phyloP scores from a whole-genome alignment of 2,888 invertebrate genomes.

The Phaedon cochleariae region DNA sequence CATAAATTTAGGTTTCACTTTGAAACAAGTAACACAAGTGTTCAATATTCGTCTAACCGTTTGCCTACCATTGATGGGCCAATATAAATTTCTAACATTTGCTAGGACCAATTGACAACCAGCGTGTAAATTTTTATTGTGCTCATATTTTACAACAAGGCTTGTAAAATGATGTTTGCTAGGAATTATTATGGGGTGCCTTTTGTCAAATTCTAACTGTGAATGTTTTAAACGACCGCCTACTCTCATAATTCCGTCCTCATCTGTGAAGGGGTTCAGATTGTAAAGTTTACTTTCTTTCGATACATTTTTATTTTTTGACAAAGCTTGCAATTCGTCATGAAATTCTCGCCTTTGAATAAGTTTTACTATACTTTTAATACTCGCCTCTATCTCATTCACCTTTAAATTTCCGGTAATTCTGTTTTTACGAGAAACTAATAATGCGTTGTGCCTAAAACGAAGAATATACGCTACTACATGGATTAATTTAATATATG shows the following conservation, averaged over 20 bases:
- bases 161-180: conserved; percentile 10
- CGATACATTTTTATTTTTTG: neutral
- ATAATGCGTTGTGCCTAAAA: neutral
- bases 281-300: neutral
- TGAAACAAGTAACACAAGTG: conserved; percentile 35
- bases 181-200: conserved; percentile 11
- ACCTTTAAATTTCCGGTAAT: too few species aligned
- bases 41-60: conserved; percentile 12
- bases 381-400: too few species aligned
- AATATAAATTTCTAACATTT: conserved; percentile 27
- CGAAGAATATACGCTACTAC: neutral
- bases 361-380: neutral
- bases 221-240: conserved; percentile 10
- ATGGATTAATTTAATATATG: neutral
- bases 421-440: too few species aligned
- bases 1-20: conserved; percentile 24
- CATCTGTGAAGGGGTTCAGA: neutral
- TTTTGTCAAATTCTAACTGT: conserved; percentile 1
- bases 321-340: neutral
- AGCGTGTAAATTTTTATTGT: conserved; percentile 28
- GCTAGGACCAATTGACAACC: conserved; percentile 32
- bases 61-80: conserved; percentile 26
- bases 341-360: neutral
- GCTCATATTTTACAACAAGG: neutral
- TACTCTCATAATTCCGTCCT: conserved; percentile 1